Evolutionary conservation across 1,140 invertebrate genomes (phyloP).

Genomic region (Leguminivora glycinivorella): DNA sequence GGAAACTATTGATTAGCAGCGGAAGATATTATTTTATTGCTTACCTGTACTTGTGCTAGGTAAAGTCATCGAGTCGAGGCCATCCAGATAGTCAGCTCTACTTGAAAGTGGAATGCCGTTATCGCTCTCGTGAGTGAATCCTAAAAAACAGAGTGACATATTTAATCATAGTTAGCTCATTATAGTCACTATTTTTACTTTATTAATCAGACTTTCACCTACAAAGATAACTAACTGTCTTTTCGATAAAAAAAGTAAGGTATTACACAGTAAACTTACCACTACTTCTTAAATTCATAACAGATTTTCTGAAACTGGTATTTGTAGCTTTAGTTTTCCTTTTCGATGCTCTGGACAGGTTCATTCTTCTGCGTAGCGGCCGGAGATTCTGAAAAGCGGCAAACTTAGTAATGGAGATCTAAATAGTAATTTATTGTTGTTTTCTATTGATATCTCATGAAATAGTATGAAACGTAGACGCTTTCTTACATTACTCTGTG

Average conservation of each 20-base stretch:
- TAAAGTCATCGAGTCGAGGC: conserved; percentile 50
- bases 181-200: too few relatives aligned
- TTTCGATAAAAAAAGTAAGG: too few relatives aligned
- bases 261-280: conserved; percentile 51
- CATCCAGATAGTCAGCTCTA: not conserved
- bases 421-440: too few relatives aligned
- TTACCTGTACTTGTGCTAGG: conserved; percentile 81
- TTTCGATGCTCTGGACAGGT: conserved; percentile 61
- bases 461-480: too few relatives aligned
- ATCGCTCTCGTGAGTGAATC: not conserved
- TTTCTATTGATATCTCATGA: too few relatives aligned
- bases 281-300: conserved; percentile 65
- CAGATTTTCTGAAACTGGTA: conserved; percentile 58
- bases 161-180: conserved; percentile 13
- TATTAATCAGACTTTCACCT: too few relatives aligned
- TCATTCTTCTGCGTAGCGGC: conserved; percentile 64
- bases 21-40: not conserved
- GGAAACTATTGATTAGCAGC: too few relatives aligned
- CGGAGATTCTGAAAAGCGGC: conserved; percentile 67
- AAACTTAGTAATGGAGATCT: too few relatives aligned
- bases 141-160: conserved; percentile 3
- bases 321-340: conserved; percentile 69
- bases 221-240: too few relatives aligned
- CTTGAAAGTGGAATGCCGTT: not conserved
- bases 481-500: too few relatives aligned